Evolutionary conservation across 2,888 invertebrate genomes (phyloP), one percentile per base, ranked within the genome.

Genomic region (Allolobophora icterica): DNA sequence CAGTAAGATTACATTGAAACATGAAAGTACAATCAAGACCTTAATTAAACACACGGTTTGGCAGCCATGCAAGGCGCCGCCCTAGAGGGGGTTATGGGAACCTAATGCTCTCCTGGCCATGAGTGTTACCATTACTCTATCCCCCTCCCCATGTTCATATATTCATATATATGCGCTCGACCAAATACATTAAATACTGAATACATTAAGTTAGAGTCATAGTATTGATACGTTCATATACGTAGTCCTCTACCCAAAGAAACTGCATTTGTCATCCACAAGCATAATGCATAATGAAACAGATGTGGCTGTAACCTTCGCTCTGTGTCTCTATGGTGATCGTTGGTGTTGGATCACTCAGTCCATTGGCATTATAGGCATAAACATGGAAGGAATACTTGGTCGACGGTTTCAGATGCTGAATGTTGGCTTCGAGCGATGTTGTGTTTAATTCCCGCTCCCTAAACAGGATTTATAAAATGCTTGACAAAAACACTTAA

Each of bases 331-430:
- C 96, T 30, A 98, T 97, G 92, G 97, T 97, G 89, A 99, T 96
- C 89, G 96, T 95, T 91, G 96, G 96, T 5, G 97, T 97, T 52
- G 97, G 97, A 84, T 96, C 96, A 2, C 98, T 98, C 33, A 96
- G 96, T 13, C 97, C 97, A 90, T 97, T 96, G 91, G 96, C 96
- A 93, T 97, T 97, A 94, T 97, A 97, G 4, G 98, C 98, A 38
- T 97, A 96, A 45, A 98, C 97, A 30, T 97, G 96, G 95, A 99
- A 98, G 94, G 97, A 96, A 96, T 99, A 99, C 15, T 97, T 97
- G 91, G 98, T 97, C 93, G 97, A 97, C 0, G 99, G 99, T 93
- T 97, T 97, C 40, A 99, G 96, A 0, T 97, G 97, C 90, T 95
- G 94, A n/a, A 96, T 94, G 95, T 97, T 98, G 92, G 97, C 97